Evolutionary conservation across 2,113 vertebrate genomes (phyloP).

Genomic region (Climacteris rufus): DNA sequence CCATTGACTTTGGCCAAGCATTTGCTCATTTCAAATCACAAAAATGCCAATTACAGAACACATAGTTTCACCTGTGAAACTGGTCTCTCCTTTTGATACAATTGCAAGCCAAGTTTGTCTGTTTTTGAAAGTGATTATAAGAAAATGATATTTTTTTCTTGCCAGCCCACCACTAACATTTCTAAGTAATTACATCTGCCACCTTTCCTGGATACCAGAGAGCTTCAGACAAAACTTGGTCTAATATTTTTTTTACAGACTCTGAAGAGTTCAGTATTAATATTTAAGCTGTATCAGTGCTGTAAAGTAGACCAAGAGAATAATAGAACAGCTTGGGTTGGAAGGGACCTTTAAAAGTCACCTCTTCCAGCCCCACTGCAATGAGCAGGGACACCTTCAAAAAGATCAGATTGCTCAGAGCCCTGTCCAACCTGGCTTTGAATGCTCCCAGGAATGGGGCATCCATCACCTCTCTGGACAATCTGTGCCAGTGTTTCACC

Average conservation of each 20-base stretch:
- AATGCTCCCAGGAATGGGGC: background rate
- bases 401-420: background rate
- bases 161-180: background rate
- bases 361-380: background rate
- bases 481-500: background rate
- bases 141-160: background rate
- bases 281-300: background rate
- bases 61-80: background rate
- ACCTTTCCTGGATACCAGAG: background rate
- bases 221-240: background rate
- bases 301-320: background rate
- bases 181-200: background rate
- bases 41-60: background rate
- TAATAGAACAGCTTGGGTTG: background rate
- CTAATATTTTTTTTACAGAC: background rate
- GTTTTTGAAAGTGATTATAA: background rate
- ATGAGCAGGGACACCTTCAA: background rate
- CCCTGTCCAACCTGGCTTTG: background rate
- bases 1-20: too few species aligned
- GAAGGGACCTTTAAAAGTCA: background rate
- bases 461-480: background rate
- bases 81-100: background rate
- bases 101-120: background rate
- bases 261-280: background rate
- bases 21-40: background rate